phyloP scores from a whole-genome alignment of 1,140 invertebrate genomes.

The Achroia grisella region DNA sequence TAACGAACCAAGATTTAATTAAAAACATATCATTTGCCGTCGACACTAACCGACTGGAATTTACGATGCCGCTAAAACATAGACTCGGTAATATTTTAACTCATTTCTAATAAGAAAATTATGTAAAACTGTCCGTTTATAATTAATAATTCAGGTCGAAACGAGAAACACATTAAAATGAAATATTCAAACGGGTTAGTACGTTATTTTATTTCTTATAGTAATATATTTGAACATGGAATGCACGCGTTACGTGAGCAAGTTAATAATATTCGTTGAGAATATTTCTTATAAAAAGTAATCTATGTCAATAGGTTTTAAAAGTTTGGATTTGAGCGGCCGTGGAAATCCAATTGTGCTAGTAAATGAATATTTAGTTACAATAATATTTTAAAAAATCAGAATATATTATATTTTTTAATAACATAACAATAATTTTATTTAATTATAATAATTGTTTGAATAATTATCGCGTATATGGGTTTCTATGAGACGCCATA shows the following conservation, averaged over 20 bases:
- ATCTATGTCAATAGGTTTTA: too few species aligned
- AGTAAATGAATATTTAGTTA: too few species aligned
- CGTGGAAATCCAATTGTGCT: too few species aligned
- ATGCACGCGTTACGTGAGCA: not conserved
- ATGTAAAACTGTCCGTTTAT: conserved; percentile 61
- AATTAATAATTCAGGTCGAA: conserved; percentile 61
- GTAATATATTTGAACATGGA: not conserved
- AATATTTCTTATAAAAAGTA: too few species aligned
- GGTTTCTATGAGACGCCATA: conserved; percentile 24
- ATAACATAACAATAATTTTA: too few species aligned
- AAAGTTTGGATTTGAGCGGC: too few species aligned
- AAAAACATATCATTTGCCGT: conserved; percentile 42
- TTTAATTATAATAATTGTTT: too few species aligned
- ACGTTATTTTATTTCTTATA: conserved; percentile 3
- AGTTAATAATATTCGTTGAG: too few species aligned
- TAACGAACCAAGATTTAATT: conserved; percentile 63
- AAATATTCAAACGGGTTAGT: conserved; percentile 9
- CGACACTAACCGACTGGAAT: conserved; percentile 30
- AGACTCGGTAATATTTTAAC: conserved; percentile 53
- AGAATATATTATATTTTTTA: too few species aligned
- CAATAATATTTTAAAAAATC: too few species aligned
- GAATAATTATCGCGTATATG: too few species aligned
- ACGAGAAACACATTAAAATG: conserved; percentile 32
- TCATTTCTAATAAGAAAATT: conserved; percentile 66
- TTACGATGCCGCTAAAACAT: conserved; percentile 66